Evolutionary conservation across 2,113 vertebrate genomes (phyloP).

Genomic region (Pelvicachromis taeniatus): DNA sequence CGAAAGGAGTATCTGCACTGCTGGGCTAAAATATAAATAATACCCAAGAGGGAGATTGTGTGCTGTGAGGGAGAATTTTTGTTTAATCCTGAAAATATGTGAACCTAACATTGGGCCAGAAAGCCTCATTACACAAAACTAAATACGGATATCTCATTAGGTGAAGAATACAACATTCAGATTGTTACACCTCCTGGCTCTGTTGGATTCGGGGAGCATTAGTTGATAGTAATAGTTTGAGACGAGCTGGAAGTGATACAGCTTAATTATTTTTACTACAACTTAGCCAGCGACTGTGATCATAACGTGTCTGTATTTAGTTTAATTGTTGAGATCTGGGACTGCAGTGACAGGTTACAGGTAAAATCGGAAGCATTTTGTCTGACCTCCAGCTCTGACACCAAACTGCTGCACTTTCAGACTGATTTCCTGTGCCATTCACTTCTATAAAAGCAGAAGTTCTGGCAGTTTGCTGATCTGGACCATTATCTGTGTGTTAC

Average conservation of each 20-base stretch:
- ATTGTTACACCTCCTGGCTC: neutral
- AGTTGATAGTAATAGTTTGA: neutral
- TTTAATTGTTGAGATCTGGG: neutral
- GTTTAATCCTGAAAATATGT: conserved; percentile 26
- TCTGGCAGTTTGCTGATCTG: neutral
- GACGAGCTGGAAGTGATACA: neutral
- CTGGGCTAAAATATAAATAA: conserved; percentile 39
- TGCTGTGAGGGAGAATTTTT: conserved; percentile 20
- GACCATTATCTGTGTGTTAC: neutral
- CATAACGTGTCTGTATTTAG: neutral
- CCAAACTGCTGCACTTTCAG: neutral
- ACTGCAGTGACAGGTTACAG: neutral
- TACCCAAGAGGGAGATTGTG: neutral
- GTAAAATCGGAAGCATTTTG: neutral
- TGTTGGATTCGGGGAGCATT: neutral
- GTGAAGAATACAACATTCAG: neutral
- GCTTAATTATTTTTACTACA: neutral
- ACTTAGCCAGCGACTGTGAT: neutral
- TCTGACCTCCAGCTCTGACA: neutral
- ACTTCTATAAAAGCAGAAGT: neutral
- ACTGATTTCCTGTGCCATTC: neutral
- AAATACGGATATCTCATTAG: conserved; percentile 29
- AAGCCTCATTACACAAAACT: conserved; percentile 18
- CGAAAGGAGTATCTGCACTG: neutral
- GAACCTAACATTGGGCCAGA: neutral